phyloP scores from a whole-genome alignment of 2,888 invertebrate species.

The Drosophila algonquin region DNA sequence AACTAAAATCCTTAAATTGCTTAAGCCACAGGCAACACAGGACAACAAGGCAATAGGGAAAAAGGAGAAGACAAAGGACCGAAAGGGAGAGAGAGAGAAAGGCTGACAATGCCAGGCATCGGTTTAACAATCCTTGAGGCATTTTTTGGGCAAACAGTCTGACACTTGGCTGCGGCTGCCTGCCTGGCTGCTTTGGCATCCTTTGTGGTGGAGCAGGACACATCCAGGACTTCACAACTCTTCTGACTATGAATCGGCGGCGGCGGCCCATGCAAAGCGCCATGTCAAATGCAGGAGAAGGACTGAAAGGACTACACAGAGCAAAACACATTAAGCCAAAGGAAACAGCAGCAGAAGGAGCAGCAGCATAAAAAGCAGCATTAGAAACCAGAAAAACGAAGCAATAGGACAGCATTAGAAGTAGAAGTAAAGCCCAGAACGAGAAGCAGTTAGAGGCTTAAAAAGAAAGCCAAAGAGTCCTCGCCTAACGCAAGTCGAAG shows the following conservation, averaged over 20 bases:
- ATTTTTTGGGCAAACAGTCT: constrained; percentile 55
- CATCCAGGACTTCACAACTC: constrained; percentile 17
- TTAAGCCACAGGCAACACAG: constrained; percentile 29
- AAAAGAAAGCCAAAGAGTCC: constrained; percentile 35
- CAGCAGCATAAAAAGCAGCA: constrained; percentile 5
- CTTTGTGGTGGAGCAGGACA: constrained; percentile 54
- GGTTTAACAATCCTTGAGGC: constrained; percentile 48
- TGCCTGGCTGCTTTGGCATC: constrained; percentile 28
- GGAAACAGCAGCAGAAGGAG: constrained; percentile 39
- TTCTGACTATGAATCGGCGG: constrained; percentile 28
- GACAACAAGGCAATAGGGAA: constrained; percentile 7
- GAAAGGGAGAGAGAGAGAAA: not conserved
- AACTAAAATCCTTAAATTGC: constrained; percentile 47
- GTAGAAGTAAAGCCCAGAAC: constrained; percentile 16
- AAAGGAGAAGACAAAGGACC: constrained; percentile 22
- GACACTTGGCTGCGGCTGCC: constrained; percentile 57
- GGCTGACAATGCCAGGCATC: constrained; percentile 46
- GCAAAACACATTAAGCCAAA: constrained; percentile 70
- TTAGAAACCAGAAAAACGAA: constrained; percentile 17
- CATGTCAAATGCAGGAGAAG: constrained; percentile 57
- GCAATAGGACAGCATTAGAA: constrained; percentile 33
- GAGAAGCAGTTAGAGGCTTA: constrained; percentile 62
- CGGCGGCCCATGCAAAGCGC: constrained; percentile 53
- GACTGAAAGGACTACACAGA: constrained; percentile 47
- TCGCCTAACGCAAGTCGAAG: not conserved